Evolutionary conservation across 2,797 vertebrate species (phyloP).

Genomic region (Selene dorsalis): DNA sequence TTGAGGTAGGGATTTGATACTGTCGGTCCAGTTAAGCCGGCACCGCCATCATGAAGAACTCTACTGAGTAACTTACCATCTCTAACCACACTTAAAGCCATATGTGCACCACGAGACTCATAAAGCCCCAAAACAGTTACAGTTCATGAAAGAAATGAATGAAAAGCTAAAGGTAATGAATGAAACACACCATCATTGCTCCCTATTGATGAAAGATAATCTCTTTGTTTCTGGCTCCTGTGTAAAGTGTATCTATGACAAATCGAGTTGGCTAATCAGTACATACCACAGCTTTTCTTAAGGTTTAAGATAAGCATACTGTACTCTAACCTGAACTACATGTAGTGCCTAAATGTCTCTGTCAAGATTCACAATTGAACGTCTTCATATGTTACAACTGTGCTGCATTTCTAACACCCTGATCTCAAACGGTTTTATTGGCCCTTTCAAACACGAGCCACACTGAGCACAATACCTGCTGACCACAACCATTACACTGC

Average conservation of each 20-base stretch:
- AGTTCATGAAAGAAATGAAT: conserved; percentile 5
- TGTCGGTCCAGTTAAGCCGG: neutral
- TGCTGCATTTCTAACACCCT: neutral
- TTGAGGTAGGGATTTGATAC: conserved; percentile 60
- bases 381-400: neutral
- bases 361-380: neutral
- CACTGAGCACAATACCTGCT: neutral
- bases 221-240: neutral
- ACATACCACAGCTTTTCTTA: neutral
- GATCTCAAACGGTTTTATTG: neutral
- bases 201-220: neutral
- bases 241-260: neutral
- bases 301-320: neutral
- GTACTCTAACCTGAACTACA: neutral
- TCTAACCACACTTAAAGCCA: neutral
- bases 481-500: neutral
- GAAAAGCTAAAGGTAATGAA: conserved; percentile 24
- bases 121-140: neutral
- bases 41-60: conserved; percentile 15
- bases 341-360: neutral
- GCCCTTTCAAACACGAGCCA: conserved; percentile 4
- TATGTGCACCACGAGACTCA: neutral
- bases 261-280: neutral
- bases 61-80: conserved; percentile 6
- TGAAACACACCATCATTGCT: neutral